Base-by-base conservation (phyloP, 1,140 invertebrate species). In the Galleria mellonella region DNA sequence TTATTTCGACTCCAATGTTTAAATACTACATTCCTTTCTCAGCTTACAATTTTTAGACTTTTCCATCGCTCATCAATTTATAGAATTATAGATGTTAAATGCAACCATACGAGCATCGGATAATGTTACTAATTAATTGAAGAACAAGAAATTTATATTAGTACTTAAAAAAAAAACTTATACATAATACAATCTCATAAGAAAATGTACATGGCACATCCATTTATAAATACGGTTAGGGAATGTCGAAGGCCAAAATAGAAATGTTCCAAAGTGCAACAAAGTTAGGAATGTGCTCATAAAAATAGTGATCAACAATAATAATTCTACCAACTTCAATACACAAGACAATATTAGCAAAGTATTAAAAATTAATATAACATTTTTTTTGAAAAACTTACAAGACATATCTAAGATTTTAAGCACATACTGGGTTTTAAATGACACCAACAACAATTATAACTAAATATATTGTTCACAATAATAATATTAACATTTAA, bases 401-500 rank as follows among this genome's bases (percentile, higher is more conserved):
- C n/a, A n/a, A 23, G 17, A 23, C 17, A 23, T 23, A 2, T 3
- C 17, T 23, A 23, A 23, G 17, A 23, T 23, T 23, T 23, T 44
- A 29, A 10, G 45, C 28, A 28, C 17, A n/a, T n/a, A n/a, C n/a
- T n/a, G 35, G 30, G 33, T 46, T n/a, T n/a, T n/a, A n/a, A n/a
- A n/a, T n/a, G n/a, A 56, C 48, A 54, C 29, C 44, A 15, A 65
- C 49, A 70, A 70, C 62, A 57, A 48, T 55, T 57, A 69, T 65
- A 65, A 62, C 65, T 55, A 23, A 23, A 23, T 6, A 23, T 23
- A 23, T n/a, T 23, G 17, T 23, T 23, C 17, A 6, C 17, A 23
- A 23, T 23, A 23, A 3, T 23, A 23, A 23, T 6, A 23, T n/a
- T n/a, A n/a, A n/a, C n/a, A n/a, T n/a, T n/a, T n/a, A n/a, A n/a